phyloP scores from a whole-genome alignment of 1,140 invertebrate species.

The Acromyrmex heyeri region DNA sequence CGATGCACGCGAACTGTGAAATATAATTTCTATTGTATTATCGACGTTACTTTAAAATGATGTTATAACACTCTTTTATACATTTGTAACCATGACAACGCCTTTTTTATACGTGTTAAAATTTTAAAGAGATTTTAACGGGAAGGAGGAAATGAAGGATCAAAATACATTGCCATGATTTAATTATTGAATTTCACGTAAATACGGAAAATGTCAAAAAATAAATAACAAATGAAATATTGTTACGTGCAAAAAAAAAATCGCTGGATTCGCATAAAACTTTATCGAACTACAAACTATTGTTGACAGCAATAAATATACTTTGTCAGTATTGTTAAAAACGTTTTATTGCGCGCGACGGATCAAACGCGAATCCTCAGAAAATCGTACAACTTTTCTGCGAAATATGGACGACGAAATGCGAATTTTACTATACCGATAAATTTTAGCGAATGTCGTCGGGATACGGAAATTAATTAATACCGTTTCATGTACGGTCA shows the following conservation, averaged over 20 bases:
- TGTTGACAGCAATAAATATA: slow-evolving; percentile 33
- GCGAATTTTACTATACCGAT: not conserved
- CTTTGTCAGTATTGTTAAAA: slow-evolving; percentile 14
- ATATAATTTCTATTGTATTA: not conserved
- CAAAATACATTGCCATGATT: not conserved
- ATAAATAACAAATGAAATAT: slow-evolving; percentile 22
- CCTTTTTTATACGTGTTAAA: not conserved
- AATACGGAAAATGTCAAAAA: slow-evolving; percentile 17
- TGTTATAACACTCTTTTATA: not conserved
- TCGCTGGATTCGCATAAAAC: slow-evolving; percentile 32
- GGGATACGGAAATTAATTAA: slow-evolving; percentile 45
- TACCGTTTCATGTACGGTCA: slow-evolving; percentile 6
- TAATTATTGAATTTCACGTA: slow-evolving; percentile 7
- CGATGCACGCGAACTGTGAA: not conserved
- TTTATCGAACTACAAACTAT: slow-evolving; percentile 30
- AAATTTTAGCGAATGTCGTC: slow-evolving; percentile 28
- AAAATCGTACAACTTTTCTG: not conserved
- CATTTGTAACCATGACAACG: not conserved
- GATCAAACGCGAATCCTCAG: slow-evolving; percentile 18
- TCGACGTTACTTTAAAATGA: not conserved
- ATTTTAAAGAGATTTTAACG: not conserved
- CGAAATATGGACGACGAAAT: not conserved
- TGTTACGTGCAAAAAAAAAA: not conserved
- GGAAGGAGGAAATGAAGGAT: not conserved
- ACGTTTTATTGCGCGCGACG: slow-evolving; percentile 13